Conservation (phyloP, 2,888 invertebrate genomes). For the Phanerotoma sp. region DNA sequence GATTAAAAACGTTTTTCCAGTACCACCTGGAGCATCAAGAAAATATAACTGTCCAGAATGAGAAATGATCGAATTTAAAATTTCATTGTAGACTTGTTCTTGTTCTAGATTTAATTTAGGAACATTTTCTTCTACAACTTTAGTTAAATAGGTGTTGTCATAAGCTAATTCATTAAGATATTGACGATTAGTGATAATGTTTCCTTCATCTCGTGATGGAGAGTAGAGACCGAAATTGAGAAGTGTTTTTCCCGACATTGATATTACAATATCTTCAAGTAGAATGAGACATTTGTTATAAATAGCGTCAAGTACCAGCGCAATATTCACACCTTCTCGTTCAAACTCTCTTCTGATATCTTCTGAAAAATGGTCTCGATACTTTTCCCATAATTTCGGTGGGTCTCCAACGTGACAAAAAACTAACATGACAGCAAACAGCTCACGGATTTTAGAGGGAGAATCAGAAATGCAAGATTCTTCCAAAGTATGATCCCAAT, state of each 20-base stretch:
- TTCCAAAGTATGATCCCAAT: neutral
- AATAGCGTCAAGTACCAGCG: neutral
- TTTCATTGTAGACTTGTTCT: neutral
- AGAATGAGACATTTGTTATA: neutral
- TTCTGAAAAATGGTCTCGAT: neutral
- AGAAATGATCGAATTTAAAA: neutral
- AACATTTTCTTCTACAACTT: neutral
- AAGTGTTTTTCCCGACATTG: neutral
- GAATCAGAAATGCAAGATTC: neutral
- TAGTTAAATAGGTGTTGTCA: neutral
- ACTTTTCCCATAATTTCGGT: neutral
- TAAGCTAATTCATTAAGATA: neutral
- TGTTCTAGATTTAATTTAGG: neutral
- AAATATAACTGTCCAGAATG: neutral
- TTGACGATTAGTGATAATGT: neutral
- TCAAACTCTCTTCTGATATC: neutral
- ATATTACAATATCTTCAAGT: neutral
- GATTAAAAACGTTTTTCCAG: too few relatives aligned
- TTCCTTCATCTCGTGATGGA: neutral
- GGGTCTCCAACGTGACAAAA: neutral
- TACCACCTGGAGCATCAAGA: neutral
- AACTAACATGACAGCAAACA: neutral
- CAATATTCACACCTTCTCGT: neutral
- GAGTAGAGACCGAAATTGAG: neutral
- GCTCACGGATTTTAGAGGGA: neutral